Evolutionary conservation across 2,797 vertebrate genomes (phyloP).

Genomic region (Pangasius djambal): DNA sequence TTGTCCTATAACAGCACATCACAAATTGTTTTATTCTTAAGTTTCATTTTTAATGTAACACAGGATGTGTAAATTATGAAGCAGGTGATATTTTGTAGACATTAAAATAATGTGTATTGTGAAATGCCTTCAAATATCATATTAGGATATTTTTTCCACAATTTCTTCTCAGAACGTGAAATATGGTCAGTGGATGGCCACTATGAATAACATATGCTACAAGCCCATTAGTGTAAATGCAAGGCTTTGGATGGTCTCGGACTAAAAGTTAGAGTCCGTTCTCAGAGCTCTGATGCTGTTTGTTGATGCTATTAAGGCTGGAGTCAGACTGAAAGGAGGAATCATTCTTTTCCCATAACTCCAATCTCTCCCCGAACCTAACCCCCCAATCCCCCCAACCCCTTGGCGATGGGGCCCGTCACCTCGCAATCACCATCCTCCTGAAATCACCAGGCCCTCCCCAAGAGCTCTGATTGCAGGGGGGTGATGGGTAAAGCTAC

Average conservation of each 20-base stretch:
- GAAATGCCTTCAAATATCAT: neutral
- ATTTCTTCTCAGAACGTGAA: neutral
- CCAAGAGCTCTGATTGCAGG: constrained; percentile 51
- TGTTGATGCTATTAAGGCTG: constrained; percentile 13
- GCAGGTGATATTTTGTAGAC: neutral
- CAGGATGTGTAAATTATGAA: no score
- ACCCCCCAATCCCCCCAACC: neutral
- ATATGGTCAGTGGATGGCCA: neutral
- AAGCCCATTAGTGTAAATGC: neutral
- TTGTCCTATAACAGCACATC: no score
- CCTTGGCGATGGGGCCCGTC: neutral
- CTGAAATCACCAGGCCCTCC: constrained; percentile 42
- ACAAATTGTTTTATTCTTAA: no score
- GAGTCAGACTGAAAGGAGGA: neutral
- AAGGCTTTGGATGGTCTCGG: neutral
- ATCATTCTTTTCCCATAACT: constrained; percentile 11
- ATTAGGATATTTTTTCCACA: neutral
- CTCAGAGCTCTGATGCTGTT: neutral
- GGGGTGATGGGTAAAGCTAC: constrained; percentile 35
- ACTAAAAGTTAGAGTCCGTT: neutral
- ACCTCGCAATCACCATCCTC: constrained; percentile 45
- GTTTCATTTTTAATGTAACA: no score
- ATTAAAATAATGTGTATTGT: no score
- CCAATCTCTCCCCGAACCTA: neutral
- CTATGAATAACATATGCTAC: neutral